A percentile compares a stretch with the other conserved stretches of the same genome.
Conservation (phyloP, 2,113 vertebrate species). For the Anarrhichthys ocellatus region DNA sequence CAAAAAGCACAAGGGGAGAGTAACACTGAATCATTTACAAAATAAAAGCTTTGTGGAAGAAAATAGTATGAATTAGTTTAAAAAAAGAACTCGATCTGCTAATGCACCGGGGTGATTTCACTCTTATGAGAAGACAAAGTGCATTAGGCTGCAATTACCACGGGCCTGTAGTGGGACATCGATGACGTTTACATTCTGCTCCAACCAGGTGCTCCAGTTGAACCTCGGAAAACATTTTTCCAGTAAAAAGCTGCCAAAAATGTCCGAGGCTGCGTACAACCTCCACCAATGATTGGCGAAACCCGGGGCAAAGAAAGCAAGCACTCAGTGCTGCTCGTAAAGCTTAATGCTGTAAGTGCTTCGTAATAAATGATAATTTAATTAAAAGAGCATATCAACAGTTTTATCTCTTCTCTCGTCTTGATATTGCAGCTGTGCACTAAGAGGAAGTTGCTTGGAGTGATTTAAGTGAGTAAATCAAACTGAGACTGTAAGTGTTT, state of each 20-base stretch:
- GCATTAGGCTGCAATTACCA: conserved; percentile 6
- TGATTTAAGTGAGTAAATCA: background rate
- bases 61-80: background rate
- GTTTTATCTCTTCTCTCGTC: background rate
- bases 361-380: background rate
- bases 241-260: background rate
- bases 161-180: no score
- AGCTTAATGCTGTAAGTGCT: background rate
- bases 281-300: no score
- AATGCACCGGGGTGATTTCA: conserved; percentile 22
- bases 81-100: conserved; percentile 11
- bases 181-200: background rate
- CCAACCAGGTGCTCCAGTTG: background rate
- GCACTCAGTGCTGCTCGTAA: background rate
- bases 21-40: background rate
- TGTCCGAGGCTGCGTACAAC: background rate
- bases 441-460: background rate
- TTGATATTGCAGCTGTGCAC: background rate
- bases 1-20: background rate
- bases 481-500: background rate
- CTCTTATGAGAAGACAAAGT: background rate
- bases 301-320: background rate
- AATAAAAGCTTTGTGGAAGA: background rate
- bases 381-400: background rate
- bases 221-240: background rate